phyloP scores from a whole-genome alignment of 2,888 invertebrate species.

The Sarcophaga variegata region DNA sequence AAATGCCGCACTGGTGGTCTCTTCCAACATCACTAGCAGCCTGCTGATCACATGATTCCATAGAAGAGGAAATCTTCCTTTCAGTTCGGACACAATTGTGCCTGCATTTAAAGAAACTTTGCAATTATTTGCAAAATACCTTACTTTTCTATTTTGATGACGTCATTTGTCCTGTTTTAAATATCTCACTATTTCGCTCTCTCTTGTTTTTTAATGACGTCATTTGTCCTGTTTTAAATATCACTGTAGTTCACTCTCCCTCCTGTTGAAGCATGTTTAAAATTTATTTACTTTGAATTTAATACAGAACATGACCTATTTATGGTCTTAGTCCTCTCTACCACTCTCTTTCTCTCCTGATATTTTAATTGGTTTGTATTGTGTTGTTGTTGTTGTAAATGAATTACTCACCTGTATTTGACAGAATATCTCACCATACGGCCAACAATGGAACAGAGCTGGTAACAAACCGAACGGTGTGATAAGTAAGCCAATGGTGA shows the following conservation, averaged over 20 bases:
- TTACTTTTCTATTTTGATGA: too few relatives aligned
- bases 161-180: too few relatives aligned
- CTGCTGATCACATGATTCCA: too few relatives aligned
- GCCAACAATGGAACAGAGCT: constrained; percentile 94
- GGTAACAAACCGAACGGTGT: constrained; percentile 93
- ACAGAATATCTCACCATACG: constrained; percentile 94
- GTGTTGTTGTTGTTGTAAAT: background rate
- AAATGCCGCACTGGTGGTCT: too few relatives aligned
- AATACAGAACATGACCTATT: constrained; percentile 2
- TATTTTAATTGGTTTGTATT: background rate
- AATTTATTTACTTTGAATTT: background rate
- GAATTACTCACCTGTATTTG: constrained; percentile 90
- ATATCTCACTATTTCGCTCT: too few relatives aligned
- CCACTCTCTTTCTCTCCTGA: background rate
- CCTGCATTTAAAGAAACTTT: too few relatives aligned
- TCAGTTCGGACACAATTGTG: too few relatives aligned
- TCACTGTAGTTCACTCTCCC: background rate
- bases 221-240: too few relatives aligned
- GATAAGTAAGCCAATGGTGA: constrained; percentile 92
- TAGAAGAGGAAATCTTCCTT: too few relatives aligned
- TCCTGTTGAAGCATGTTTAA: background rate
- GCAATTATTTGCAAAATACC: too few relatives aligned
- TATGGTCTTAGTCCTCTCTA: background rate
- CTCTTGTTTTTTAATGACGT: background rate
- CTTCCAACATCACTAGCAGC: too few relatives aligned